phyloP scores from a whole-genome alignment of 2,888 invertebrate species.

The Drosophila mercatorum region DNA sequence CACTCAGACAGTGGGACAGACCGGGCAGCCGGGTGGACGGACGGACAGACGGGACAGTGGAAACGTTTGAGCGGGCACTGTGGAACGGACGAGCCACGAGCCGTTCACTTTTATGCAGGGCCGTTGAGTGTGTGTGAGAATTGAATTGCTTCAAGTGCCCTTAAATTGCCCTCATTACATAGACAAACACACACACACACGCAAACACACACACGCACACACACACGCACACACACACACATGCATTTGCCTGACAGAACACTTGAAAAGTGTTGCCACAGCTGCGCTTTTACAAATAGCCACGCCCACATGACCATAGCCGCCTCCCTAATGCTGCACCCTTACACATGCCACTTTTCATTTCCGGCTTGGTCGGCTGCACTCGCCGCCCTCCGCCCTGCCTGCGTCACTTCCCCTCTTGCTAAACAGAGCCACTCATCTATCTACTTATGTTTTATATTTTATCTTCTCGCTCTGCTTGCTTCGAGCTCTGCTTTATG shows the following conservation, averaged over 20 bases:
- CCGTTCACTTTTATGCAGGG: conserved; percentile 45
- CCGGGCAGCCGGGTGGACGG: conserved; percentile 13
- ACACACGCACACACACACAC: conserved; percentile 12
- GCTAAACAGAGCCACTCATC: conserved; percentile 56
- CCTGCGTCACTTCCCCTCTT: background rate
- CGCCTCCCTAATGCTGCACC: conserved; percentile 28
- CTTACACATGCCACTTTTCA: conserved; percentile 67
- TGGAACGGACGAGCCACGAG: conserved; percentile 23
- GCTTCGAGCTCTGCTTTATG: conserved; percentile 25
- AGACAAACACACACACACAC: conserved; percentile 67
- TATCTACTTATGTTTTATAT: conserved; percentile 71
- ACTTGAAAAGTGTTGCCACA: conserved; percentile 72
- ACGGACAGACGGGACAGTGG: conserved; percentile 9
- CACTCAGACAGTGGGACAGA: conserved; percentile 32
- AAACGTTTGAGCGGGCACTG: conserved; percentile 3
- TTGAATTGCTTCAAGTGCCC: conserved; percentile 74
- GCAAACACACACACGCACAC: conserved; percentile 59
- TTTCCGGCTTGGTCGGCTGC: conserved; percentile 62
- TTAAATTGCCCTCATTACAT: conserved; percentile 80
- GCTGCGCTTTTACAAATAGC: conserved; percentile 72
- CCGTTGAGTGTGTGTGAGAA: conserved; percentile 64
- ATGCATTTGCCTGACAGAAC: conserved; percentile 30
- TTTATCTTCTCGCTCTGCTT: conserved; percentile 51
- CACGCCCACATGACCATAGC: conserved; percentile 51
- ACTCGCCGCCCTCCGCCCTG: background rate